Base-by-base conservation (phyloP, 2,888 invertebrate species). In the Ornithoptera alexandrae region DNA sequence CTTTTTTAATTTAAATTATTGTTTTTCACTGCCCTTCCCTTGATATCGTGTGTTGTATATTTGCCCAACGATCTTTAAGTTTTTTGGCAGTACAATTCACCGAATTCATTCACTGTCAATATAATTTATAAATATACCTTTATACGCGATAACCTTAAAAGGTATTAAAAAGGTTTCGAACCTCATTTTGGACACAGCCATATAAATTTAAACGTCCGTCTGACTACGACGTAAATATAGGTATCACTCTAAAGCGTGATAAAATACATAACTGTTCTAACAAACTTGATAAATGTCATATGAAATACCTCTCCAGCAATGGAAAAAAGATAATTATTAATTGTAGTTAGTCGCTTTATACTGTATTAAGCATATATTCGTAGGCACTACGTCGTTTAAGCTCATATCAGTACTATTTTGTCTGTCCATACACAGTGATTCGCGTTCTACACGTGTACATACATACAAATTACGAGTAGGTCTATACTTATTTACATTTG, bases 361-460 rank as follows among this genome's bases (percentile, higher is more conserved):
- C 83, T 88, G 87, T 86, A 84, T 86, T 82, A 91, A 92, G 92
- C 92, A 89, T 89, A 88, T 89, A 90, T 88, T 93, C 92, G 93
- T 94, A 94, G 94, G 94, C 94, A 94, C 94, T 93, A 93, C 93
- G 87, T 93, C 90, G 85, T 91, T 88, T 94, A 94, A 94, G 94
- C 94, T 94, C 94, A 93, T 94, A 93, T 93, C 93, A 94, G 94
- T 93, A 93, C 93, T 93, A 93, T 89, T 87, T 84, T 88, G 85
- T 89, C 85, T 89, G 88, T 88, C 79, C 86, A 89, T 90, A 88
- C 87, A 87, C 84, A 84, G 79, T 85, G 84, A 86, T 85, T 88
- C 84, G 86, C 88, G 84, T 84, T 81, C 90, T 89, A 90, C 86
- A 83, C 84, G 86, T 85, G 83, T 88, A 89, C 82, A 87, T 88